Conservation (phyloP, 92 coral and sea anemone species). For the Hydrozoanthus gracilis region DNA sequence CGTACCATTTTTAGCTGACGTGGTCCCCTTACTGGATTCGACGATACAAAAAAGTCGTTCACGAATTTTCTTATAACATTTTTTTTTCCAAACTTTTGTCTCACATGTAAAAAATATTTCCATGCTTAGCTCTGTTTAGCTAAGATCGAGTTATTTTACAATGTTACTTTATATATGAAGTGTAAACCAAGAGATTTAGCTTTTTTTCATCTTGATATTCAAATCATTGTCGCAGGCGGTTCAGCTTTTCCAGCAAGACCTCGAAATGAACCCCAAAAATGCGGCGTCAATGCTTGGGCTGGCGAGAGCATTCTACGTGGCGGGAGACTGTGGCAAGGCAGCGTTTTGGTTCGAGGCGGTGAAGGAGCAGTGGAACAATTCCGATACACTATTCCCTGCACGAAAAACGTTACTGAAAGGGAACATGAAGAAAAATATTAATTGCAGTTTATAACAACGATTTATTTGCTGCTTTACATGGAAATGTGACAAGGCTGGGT, state of each 20-base stretch:
- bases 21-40: no score
- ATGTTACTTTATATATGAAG: background rate
- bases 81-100: no score
- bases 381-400: conserved; percentile 6
- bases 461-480: no score
- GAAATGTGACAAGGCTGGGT: no score
- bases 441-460: background rate
- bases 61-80: no score
- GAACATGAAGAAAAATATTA: background rate
- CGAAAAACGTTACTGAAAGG: background rate
- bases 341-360: background rate
- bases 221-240: conserved; percentile 3
- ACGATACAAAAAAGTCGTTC: no score
- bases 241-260: background rate
- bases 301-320: background rate
- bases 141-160: no score
- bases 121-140: no score
- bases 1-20: no score
- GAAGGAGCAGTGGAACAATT: background rate
- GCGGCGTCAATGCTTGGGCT: conserved; percentile 24
- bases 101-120: background rate
- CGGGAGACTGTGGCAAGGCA: background rate
- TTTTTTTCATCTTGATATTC: background rate
- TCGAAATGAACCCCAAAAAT: background rate
- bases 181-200: background rate